A percentile compares a stretch with the other conserved stretches of the same genome.
Conservation (phyloP, 2,113 vertebrate species). For the Ascaphus truei region DNA sequence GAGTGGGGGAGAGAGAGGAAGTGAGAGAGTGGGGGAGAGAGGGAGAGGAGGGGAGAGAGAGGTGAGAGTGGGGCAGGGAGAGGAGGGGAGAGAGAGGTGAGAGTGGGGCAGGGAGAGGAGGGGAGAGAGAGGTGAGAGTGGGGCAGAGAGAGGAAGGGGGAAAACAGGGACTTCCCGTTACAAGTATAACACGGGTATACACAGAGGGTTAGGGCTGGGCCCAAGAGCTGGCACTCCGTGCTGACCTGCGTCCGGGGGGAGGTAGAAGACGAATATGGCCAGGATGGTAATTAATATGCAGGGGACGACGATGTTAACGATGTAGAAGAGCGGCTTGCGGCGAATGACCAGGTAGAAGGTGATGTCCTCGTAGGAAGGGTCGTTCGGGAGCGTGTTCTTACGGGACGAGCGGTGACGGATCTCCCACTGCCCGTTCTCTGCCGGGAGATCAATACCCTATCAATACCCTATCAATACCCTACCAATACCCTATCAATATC, state of each 20-base stretch:
- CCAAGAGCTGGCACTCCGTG: fast-evolving
- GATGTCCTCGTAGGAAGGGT: slow-evolving; percentile 65
- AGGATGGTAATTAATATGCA: slow-evolving; percentile 84
- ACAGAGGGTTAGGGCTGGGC: not conserved
- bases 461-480: too few relatives aligned
- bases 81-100: too few relatives aligned
- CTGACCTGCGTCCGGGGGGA: slow-evolving; percentile 82
- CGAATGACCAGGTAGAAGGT: slow-evolving; percentile 84
- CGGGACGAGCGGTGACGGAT: slow-evolving; percentile 72
- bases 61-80: too few relatives aligned
- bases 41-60: too few relatives aligned
- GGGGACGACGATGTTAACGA: slow-evolving; percentile 82
- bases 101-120: too few relatives aligned
- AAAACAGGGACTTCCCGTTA: too few relatives aligned
- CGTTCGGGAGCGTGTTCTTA: slow-evolving; percentile 55
- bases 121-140: too few relatives aligned
- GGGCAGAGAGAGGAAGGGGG: too few relatives aligned
- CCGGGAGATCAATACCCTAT: not conserved
- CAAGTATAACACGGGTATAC: not conserved
- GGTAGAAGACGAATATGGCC: slow-evolving; percentile 87
- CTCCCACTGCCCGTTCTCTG: slow-evolving; percentile 78
- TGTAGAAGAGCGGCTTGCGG: slow-evolving; percentile 83
- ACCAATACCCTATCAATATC: too few relatives aligned
- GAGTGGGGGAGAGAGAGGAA: too few relatives aligned
- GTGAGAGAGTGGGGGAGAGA: too few relatives aligned